Evolutionary conservation across 2,113 vertebrate species (phyloP).

Genomic region (Corythornis vintsioides): DNA sequence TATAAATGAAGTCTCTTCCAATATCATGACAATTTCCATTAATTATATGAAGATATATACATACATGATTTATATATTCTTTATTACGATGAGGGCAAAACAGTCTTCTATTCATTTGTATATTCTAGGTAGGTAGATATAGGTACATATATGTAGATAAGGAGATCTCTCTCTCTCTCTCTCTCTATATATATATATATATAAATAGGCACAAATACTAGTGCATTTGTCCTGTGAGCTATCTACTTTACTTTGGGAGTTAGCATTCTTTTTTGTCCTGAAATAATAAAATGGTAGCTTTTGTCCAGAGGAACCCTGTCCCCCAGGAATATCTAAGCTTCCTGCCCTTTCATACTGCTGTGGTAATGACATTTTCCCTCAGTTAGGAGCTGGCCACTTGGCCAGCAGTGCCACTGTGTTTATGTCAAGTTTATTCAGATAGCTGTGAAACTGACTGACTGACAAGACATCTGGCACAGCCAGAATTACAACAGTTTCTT

Average conservation of each 20-base stretch:
- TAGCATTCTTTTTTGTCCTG: neutral
- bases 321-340: neutral
- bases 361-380: neutral
- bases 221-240: neutral
- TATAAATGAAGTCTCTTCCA: neutral
- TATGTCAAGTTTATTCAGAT: neutral
- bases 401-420: neutral
- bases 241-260: neutral
- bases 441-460: neutral
- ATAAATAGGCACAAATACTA: neutral
- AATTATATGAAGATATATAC: neutral
- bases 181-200: too few relatives aligned
- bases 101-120: neutral
- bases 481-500: neutral
- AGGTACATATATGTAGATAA: neutral
- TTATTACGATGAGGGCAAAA: neutral
- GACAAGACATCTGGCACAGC: slow-evolving; percentile 48
- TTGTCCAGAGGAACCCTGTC: neutral
- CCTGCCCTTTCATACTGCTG: neutral
- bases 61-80: neutral
- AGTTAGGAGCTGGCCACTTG: neutral
- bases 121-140: neutral
- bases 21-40: neutral
- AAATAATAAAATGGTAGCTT: neutral
- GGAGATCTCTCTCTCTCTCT: too few relatives aligned